Percentiles rank a stretch among this genome's conserved stretches.
These are phyloP conservation scores for Drosophila grimshawi DNA, from an alignment of 1,140 invertebrate species.

Conservation along the genomic window DNA sequence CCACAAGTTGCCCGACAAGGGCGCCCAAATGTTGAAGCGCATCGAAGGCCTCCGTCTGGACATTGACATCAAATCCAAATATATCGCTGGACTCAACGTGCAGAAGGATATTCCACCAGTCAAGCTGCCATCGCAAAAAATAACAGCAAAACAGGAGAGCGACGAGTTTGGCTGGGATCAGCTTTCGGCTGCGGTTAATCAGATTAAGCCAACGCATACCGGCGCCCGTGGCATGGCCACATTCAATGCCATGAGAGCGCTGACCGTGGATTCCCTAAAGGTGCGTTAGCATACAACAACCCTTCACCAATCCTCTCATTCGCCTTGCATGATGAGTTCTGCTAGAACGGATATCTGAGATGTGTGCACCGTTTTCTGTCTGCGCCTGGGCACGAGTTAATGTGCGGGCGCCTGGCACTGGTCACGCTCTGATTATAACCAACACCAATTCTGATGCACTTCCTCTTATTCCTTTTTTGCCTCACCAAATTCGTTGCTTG, in stretches of 20 bases:
- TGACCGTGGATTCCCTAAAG: conserved; percentile 76
- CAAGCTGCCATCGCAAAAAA: conserved; percentile 10
- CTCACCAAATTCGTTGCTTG: background rate
- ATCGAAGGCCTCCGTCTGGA: conserved; percentile 51
- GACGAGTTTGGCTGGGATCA: conserved; percentile 44
- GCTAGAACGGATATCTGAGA: conserved; percentile 74
- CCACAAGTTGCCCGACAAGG: conserved; percentile 66
- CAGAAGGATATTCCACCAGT: conserved; percentile 19
- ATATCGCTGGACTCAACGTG: conserved; percentile 38
- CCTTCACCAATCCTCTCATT: background rate
- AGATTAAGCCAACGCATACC: conserved; percentile 68
- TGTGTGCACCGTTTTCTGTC: conserved; percentile 1
- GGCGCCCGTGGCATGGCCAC: conserved; percentile 75
- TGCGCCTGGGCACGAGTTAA: conserved; percentile 65
- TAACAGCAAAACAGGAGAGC: background rate
- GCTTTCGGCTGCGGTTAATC: conserved; percentile 67
- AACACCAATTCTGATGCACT: conserved; percentile 1
- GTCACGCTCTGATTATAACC: conserved; percentile 48
- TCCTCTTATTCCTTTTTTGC: background rate
- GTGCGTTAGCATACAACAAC: conserved; percentile 24
- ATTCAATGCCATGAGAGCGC: conserved; percentile 72
- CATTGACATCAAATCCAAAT: conserved; percentile 33
- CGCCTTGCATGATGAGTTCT: conserved; percentile 50
- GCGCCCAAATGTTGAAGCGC: conserved; percentile 61
- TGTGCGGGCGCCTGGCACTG: conserved; percentile 50